Base-by-base conservation (phyloP, 2,113 vertebrate genomes). In the Xiphophorus maculatus region DNA sequence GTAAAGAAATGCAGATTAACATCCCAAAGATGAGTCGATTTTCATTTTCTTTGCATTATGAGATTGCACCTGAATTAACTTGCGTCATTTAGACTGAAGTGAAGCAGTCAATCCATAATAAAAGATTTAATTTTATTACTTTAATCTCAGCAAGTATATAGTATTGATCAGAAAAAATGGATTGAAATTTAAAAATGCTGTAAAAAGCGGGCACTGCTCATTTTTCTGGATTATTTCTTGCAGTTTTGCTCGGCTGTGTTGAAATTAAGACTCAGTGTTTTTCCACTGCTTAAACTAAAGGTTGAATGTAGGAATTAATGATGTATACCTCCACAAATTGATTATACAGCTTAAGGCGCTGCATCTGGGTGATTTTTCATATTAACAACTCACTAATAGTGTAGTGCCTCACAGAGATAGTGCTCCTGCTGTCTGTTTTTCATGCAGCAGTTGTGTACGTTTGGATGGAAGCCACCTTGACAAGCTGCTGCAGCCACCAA, bases 401-500 rank as follows among this genome's bases (percentile, higher is more conserved):
- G 66, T 69, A 44, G 54, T 22, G 76, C 66, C 71, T 75, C 60
- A 62, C 63, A 76, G 66, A 25, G 71, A 74, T 70, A 30, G 63
- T 63, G 62, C 84, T 81, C 65, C 71, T 7, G 25, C 81, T 73
- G 87, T 76, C 78, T 81, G 54, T 58, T 82, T 82, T 80, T 69
- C 70, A 63, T 72, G 77, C 76, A 85, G 78, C 80, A 63, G 87
- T 86, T 79, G 66, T 74, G 80, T 71, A 60, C 84, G 84, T 87
- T 87, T 88, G 81, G 83, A 82, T 61, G 74, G 84, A 80, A 82
- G 77, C 90, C 87, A 83, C 71, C 63, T 69, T 67, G 81, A 88
- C 85, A 66, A 84, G 83, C 83, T 86, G 77, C 69, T 82, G 84
- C 63, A 77, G 77, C 86, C 77, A 71, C 74, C n/a, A 63, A 73